Percentiles rank a stretch among this genome's conserved stretches.
phyloP scores from a whole-genome alignment of 2,888 invertebrate species.

The Cephalotes varians region DNA sequence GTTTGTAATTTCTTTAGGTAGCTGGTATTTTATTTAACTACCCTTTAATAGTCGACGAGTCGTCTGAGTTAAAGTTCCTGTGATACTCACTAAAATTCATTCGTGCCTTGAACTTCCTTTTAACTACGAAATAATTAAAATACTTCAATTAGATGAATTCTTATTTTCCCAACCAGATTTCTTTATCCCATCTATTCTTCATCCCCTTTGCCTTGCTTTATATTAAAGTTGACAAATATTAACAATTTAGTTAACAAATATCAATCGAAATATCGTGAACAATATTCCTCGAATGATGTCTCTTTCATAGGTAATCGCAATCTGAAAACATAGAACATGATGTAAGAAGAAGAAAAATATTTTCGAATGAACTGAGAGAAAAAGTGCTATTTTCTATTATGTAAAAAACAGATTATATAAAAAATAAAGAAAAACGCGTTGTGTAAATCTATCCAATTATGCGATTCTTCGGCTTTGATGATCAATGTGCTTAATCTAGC shows the following conservation, averaged over 20 bases:
- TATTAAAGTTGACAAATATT: conserved; percentile 39
- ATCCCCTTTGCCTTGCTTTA: not conserved
- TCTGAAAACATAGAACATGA: not conserved
- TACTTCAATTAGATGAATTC: conserved; percentile 67
- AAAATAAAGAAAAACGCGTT: not conserved
- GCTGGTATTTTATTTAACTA: conserved; percentile 54
- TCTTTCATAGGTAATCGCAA: not conserved
- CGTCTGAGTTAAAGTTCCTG: conserved; percentile 49
- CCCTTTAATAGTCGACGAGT: conserved; percentile 54
- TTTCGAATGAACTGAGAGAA: not conserved
- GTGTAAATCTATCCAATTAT: not conserved
- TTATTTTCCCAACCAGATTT: conserved; percentile 44
- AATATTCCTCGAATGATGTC: not conserved
- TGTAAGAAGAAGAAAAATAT: not conserved
- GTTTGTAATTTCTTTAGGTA: conserved; percentile 54
- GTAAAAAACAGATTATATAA: not conserved
- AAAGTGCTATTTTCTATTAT: not conserved
- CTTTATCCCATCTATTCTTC: not conserved
- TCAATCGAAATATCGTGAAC: not conserved
- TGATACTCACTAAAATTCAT: conserved; percentile 55
- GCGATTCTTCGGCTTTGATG: not conserved
- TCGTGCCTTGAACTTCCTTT: conserved; percentile 60
- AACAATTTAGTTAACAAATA: too few species aligned
- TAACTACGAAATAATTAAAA: conserved; percentile 70
- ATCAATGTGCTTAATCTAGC: not conserved